A percentile compares a stretch with the other conserved stretches of the same genome.
Evolutionary conservation across 2,113 vertebrate genomes (phyloP).

Genomic region (Neomonachus schauinslandi): DNA sequence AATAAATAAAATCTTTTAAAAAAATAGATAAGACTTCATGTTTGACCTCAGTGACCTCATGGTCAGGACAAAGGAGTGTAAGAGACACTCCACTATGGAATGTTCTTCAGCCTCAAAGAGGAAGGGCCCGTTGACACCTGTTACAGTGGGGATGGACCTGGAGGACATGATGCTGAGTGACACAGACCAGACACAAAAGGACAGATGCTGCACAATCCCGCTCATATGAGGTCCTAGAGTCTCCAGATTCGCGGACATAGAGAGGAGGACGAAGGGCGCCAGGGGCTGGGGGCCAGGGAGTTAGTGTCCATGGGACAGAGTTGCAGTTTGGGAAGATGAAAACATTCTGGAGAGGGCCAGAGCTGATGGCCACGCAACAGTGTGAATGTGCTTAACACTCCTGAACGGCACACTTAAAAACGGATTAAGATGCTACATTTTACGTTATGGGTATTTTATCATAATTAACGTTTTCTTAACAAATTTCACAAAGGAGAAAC

Average conservation of each 20-base stretch:
- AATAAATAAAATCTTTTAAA: background rate
- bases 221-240: accelerated
- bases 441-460: background rate
- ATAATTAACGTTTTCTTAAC: background rate
- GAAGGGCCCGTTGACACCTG: accelerated
- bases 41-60: accelerated
- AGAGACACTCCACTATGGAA: accelerated
- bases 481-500: background rate
- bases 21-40: background rate
- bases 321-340: background rate
- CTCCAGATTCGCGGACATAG: background rate
- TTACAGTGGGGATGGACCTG: accelerated
- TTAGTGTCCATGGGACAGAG: background rate
- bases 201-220: accelerated
- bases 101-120: background rate
- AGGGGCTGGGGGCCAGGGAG: background rate
- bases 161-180: accelerated
- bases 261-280: accelerated
- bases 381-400: accelerated
- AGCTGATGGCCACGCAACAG: accelerated
- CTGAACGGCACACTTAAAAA: background rate
- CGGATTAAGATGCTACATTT: background rate
- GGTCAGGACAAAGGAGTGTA: background rate
- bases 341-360: background rate
- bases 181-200: accelerated